Percentiles rank a stretch among this genome's conserved stretches.
phyloP scores from a whole-genome alignment of 2,113 vertebrate genomes.

The Triplophysa dalaica region DNA sequence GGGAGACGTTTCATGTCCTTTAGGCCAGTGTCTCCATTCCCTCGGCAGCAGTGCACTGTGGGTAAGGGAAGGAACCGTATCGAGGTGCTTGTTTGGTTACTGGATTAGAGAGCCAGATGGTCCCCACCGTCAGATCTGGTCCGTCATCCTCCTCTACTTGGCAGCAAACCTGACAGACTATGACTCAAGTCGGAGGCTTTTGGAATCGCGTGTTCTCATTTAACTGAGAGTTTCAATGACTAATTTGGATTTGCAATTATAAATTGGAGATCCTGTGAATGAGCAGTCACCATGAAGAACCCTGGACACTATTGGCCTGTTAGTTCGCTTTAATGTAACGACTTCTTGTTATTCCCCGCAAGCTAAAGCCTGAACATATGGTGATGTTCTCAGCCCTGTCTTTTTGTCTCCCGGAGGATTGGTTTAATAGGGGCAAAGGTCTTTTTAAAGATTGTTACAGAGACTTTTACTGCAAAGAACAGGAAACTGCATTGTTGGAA shows the following conservation, averaged over 20 bases:
- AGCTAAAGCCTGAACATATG: slow-evolving; percentile 12
- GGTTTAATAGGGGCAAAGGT: slow-evolving; percentile 27
- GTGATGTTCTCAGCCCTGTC: slow-evolving; percentile 4
- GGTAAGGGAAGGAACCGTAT: slow-evolving; percentile 47
- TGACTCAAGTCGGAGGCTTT: slow-evolving; percentile 51
- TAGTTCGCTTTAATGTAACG: slow-evolving; percentile 24
- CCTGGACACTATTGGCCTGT: background rate
- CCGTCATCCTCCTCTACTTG: slow-evolving; percentile 45
- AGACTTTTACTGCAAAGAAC: slow-evolving; percentile 20
- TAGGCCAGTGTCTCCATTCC: slow-evolving; percentile 47
- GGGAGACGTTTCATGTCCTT: slow-evolving; percentile 50
- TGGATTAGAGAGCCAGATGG: slow-evolving; percentile 54
- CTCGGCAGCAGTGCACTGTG: slow-evolving; percentile 46
- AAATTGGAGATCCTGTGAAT: slow-evolving; percentile 36
- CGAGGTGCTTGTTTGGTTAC: slow-evolving; percentile 48
- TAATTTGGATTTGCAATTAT: slow-evolving; percentile 44
- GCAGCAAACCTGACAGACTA: slow-evolving; percentile 47
- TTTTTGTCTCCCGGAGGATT: slow-evolving; percentile 2
- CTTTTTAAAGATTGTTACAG: slow-evolving; percentile 38
- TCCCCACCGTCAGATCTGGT: slow-evolving; percentile 50
- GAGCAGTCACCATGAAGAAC: slow-evolving; percentile 33
- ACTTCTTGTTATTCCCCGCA: slow-evolving; percentile 23
- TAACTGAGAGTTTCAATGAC: slow-evolving; percentile 28
- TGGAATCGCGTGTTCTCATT: slow-evolving; percentile 24
- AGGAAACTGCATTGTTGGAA: background rate